Evolutionary conservation across 2,113 vertebrate species (phyloP), one percentile per base, ranked within the genome.

Genomic region (Pomatostomus ruficeps): DNA sequence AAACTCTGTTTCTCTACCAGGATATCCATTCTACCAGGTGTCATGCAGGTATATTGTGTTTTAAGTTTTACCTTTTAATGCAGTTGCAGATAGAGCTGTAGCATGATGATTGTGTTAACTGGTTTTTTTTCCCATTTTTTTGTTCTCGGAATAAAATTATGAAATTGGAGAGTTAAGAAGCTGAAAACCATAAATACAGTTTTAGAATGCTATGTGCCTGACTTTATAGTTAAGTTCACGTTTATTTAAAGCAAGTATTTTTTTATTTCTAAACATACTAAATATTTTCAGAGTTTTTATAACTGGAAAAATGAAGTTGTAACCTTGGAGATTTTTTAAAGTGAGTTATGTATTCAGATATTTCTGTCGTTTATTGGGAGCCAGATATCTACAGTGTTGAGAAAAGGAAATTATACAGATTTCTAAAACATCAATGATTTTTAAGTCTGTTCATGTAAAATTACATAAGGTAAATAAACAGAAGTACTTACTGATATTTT

Each of bases 1-100:
- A 94, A 97, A 97, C 96, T 98, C 98, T 72, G 22, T 97, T 92
- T 91, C 97, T 96, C 96, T 97, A 11, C 97, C 91, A 52, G 98
- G 98, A 95, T 98, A 98, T 95, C 97, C 97, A n/a, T 97, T 98
- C 97, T 98, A 97, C 97, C 97, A 96, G 93, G 96, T 97, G 90
- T 93, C 98, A 91, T 97, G 95, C 98, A 99, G 99, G 99, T 99
- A 97, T 97, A 98, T 98, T 1, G 6, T 83, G 81, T 62, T 70
- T 82, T 87, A 93, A 97, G 91, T 97, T 97, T 95, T 93, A 33
- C 63, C 66, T 86, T 78, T 43, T 54, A 55, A 80, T 88, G 36
- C 38, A 49, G 40, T 94, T 83, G 24, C 26, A 26, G 67, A 22
- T 46, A 67, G 82, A 93, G 45, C 83, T 86, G 84, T 74, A 68